Conservation (phyloP, 2,113 vertebrate species). For the Cebus imitator region DNA sequence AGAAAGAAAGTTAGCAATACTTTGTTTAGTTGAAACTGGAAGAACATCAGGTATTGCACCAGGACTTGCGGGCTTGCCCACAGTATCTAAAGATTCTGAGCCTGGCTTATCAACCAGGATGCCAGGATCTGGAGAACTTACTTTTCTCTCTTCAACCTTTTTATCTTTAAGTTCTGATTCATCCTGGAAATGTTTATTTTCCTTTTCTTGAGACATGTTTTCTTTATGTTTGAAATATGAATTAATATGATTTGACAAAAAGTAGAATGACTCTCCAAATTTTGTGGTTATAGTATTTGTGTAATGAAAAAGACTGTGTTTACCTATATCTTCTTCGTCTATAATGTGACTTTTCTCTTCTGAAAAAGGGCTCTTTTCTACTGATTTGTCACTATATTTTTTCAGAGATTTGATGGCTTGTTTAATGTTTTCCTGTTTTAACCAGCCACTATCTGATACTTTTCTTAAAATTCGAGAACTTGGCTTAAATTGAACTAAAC, state of each 20-base stretch:
- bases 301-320: constrained; percentile 88
- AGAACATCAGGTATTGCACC: constrained; percentile 61
- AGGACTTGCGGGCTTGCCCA: constrained; percentile 48
- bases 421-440: constrained; percentile 76
- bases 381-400: constrained; percentile 64
- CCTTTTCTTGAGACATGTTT: constrained; percentile 82
- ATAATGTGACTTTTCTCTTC: constrained; percentile 41
- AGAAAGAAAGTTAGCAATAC: constrained; percentile 92
- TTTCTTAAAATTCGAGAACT: constrained; percentile 80
- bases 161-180: constrained; percentile 57
- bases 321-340: constrained; percentile 72
- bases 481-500: constrained; percentile 89
- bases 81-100: constrained; percentile 32
- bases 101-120: constrained; percentile 41
- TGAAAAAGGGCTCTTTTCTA: constrained; percentile 67
- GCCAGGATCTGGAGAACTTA: constrained; percentile 39
- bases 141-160: constrained; percentile 57
- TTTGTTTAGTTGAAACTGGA: constrained; percentile 87
- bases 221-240: constrained; percentile 88
- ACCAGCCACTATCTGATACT: constrained; percentile 76
- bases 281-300: constrained; percentile 88
- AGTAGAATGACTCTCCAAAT: constrained; percentile 94
- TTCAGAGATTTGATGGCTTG: constrained; percentile 77
- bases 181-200: constrained; percentile 55
- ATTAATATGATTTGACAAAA: constrained; percentile 93